Evolutionary conservation across 2,113 vertebrate species (phyloP).

Genomic region (Gadus macrocephalus): DNA sequence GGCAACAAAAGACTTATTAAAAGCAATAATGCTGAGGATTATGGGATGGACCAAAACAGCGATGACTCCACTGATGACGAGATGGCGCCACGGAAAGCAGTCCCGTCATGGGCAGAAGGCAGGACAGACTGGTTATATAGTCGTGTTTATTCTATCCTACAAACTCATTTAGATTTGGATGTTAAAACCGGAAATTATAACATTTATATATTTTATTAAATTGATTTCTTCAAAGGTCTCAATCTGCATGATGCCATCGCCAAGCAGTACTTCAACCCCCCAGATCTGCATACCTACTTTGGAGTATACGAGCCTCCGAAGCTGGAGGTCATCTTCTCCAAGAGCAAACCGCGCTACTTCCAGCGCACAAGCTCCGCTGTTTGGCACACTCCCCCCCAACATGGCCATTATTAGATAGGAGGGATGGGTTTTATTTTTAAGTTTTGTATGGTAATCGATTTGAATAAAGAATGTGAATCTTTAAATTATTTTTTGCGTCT

Average conservation of each 20-base stretch:
- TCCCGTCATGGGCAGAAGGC: conserved; percentile 91
- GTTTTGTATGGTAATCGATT: no score
- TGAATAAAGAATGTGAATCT: no score
- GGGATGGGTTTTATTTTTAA: no score
- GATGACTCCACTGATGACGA: conserved; percentile 95
- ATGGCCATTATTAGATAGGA: conserved; percentile 9
- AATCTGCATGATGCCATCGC: conserved; percentile 77
- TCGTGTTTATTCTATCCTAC: background rate
- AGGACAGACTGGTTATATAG: background rate
- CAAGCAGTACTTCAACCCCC: conserved; percentile 85
- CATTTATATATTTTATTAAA: no score
- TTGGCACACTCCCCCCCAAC: conserved; percentile 82
- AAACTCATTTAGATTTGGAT: background rate
- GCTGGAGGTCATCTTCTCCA: conserved; percentile 87
- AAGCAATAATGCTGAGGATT: conserved; percentile 69
- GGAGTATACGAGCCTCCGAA: conserved; percentile 75
- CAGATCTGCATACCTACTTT: conserved; percentile 71
- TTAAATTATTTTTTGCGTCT: no score
- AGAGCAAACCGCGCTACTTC: conserved; percentile 90
- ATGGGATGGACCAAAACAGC: conserved; percentile 94
- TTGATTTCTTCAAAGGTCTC: conserved; percentile 57
- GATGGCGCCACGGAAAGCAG: conserved; percentile 84
- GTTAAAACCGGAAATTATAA: background rate
- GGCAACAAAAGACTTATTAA: conserved; percentile 44
- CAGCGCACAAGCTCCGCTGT: conserved; percentile 95